Conservation (phyloP, 2,797 vertebrate genomes). For the Oreochromis grahami region DNA sequence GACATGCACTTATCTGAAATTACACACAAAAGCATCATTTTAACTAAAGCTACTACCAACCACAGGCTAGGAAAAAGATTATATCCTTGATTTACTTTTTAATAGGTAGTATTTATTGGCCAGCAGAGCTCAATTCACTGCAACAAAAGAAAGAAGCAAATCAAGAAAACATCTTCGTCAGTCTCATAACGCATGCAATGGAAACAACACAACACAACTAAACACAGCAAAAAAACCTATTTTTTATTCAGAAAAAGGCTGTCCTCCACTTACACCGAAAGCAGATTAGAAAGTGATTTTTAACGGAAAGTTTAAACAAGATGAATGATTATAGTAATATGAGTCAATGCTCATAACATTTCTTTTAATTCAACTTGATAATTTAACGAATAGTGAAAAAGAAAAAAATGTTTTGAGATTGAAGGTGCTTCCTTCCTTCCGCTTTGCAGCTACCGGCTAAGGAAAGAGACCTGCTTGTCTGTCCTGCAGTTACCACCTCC, state of each 20-base stretch:
- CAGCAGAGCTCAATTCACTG: not conserved
- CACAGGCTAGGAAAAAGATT: not conserved
- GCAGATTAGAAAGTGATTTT: not conserved
- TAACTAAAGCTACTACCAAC: not conserved
- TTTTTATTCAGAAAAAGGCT: not conserved
- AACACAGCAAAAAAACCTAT: not conserved
- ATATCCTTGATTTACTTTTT: not conserved
- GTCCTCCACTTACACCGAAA: not conserved
- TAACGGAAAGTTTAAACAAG: not conserved
- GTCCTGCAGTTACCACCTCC: slow-evolving; percentile 22
- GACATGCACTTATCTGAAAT: not conserved
- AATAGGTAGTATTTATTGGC: not conserved
- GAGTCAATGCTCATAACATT: not conserved
- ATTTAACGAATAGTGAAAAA: not conserved
- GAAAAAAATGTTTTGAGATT: not conserved
- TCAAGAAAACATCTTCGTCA: not conserved
- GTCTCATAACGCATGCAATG: not conserved
- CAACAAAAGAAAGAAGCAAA: not conserved
- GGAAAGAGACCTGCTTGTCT: not conserved
- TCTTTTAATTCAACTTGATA: not conserved
- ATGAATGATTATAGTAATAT: not conserved
- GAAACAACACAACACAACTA: not conserved
- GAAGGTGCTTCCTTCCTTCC: not conserved
- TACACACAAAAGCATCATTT: not conserved
- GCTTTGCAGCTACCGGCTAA: not conserved